phyloP scores from a whole-genome alignment of 2,113 vertebrate species.

The Atractosteus spatula region DNA sequence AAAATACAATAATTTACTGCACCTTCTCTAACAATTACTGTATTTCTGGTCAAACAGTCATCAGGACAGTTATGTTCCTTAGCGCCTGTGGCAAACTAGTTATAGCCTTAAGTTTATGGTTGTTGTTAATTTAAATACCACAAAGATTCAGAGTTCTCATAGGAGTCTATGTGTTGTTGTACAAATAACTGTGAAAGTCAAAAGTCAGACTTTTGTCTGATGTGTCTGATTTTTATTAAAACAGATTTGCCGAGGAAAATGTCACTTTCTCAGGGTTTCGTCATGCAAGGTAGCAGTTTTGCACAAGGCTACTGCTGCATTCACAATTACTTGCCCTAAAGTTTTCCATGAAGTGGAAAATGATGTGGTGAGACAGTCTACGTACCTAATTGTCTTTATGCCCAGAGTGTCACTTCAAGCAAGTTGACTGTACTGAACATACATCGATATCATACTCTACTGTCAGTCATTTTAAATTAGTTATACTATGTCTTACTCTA shows the following conservation, averaged over 20 bases:
- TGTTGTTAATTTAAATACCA: no score
- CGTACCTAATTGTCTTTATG: constrained; percentile 29
- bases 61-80: no score
- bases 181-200: not conserved
- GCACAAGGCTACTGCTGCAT: not conserved
- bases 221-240: not conserved
- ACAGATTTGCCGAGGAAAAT: not conserved
- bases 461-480: constrained; percentile 44
- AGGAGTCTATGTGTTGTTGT: no score
- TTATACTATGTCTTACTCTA: constrained; percentile 24
- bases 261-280: not conserved
- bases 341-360: constrained; percentile 13
- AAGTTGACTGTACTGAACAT: constrained; percentile 41
- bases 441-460: constrained; percentile 39
- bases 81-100: no score
- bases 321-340: not conserved
- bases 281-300: not conserved
- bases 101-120: no score
- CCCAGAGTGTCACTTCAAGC: constrained; percentile 43
- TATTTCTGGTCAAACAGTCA: no score
- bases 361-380: constrained; percentile 31
- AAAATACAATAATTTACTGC: no score
- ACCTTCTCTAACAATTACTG: no score
- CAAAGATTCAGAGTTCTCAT: no score
- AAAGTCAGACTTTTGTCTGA: not conserved